Base-by-base conservation (phyloP, 2,113 vertebrate species). In the Barbus barbus region DNA sequence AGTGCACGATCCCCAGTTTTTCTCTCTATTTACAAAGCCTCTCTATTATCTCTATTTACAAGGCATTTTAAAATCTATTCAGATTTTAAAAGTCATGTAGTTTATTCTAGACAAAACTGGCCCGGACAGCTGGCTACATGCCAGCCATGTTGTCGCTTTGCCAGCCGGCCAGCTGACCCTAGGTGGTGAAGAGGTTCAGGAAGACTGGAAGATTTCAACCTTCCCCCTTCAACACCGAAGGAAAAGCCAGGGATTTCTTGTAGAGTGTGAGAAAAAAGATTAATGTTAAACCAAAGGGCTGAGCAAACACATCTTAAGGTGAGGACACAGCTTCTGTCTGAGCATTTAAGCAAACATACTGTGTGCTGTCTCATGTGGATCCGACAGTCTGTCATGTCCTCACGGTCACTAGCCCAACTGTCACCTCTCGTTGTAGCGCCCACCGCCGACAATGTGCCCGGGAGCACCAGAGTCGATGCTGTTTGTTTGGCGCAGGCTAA, bases 401-500 rank as follows among this genome's bases (percentile, higher is more conserved):
- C 61, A 60, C 33, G 31, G 65, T 88, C 60, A n/a, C 31, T 61
- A 31, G 84, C 60, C 83, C 73, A 84, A 82, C 26, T 85, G 78
- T 72, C 84, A 58, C 72, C 24, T 85, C 73, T 82, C 53, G 53
- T 83, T 78, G 80, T 86, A 44, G 63, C 3, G 41, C 9, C 44
- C 22, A 44, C 71, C 33, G 24, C 83, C 67, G 38, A 18, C 41
- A 74, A 60, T 38, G 53, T 22, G 80, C 74, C 24, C 65, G 13
- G 71, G 84, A 80, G 80, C 82, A 69, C 78, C 48, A 61, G 79
- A 82, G 28, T 77, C 67, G 51, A 44, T 44, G 76, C 65, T 44
- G 46, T 88, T 86, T 90, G 88, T 87, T 89, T 89, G 87, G 82
- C 83, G 63, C 74, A 56, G 82, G 86, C 85, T 78, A 67, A 78